Evolutionary conservation across 2,888 invertebrate species (phyloP).

Genomic region (Temnothorax ravouxi): DNA sequence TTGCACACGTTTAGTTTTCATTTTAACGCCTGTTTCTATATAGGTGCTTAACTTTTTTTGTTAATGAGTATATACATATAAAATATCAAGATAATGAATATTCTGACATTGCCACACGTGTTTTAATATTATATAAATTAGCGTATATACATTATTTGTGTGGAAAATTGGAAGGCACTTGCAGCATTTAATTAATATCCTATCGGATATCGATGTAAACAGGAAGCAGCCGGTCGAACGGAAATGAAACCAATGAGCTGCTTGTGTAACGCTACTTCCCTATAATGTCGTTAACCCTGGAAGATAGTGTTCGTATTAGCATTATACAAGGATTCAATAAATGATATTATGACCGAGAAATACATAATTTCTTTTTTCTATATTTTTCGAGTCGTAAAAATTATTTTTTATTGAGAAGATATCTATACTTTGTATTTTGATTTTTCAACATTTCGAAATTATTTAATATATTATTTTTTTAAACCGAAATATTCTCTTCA

Average conservation of each 20-base stretch:
- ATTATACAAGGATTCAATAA: background rate
- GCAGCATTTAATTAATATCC: constrained; percentile 1
- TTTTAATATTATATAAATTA: background rate
- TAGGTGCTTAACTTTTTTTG: no score
- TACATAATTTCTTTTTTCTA: background rate
- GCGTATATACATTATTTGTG: background rate
- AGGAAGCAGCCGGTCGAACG: constrained; percentile 41
- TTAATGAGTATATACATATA: background rate
- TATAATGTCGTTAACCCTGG: constrained; percentile 63
- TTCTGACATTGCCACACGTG: background rate
- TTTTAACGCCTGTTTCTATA: background rate
- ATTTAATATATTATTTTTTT: background rate
- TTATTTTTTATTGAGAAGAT: background rate
- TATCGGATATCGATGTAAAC: constrained; percentile 49
- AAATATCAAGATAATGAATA: background rate
- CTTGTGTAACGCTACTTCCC: constrained; percentile 65
- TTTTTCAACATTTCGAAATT: background rate
- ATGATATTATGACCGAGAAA: background rate
- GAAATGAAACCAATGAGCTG: constrained; percentile 56
- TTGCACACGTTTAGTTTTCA: background rate
- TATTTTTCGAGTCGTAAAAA: background rate
- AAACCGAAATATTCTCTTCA: background rate
- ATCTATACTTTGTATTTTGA: background rate
- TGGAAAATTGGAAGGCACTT: background rate
- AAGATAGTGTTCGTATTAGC: background rate